Conservation (phyloP, 2,113 vertebrate species). For the Pituophis catenifer region DNA sequence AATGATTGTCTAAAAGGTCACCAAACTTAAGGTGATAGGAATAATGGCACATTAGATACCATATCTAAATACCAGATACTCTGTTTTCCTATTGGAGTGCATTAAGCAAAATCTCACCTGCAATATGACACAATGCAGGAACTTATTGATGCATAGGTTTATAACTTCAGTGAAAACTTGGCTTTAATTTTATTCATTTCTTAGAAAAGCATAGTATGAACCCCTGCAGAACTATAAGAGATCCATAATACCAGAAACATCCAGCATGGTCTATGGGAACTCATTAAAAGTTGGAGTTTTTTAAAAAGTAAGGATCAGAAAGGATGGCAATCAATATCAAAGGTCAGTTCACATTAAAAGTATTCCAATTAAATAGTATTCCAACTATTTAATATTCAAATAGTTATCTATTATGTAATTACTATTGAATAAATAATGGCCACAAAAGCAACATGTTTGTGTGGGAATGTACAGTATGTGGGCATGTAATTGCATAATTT, state of each 20-base stretch:
- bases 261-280: conserved; percentile 18
- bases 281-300: conserved; percentile 51
- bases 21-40: not conserved
- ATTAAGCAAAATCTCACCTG: not conserved
- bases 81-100: not conserved
- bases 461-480: not conserved
- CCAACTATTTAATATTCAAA: conserved; percentile 35
- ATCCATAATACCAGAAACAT: conserved; percentile 28
- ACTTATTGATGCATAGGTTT: not conserved
- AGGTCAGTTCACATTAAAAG: conserved; percentile 49
- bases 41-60: not conserved
- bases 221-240: not conserved
- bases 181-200: not conserved
- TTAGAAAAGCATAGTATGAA: conserved; percentile 25
- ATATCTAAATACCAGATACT: not conserved
- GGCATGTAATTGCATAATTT: conserved; percentile 14
- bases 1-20: not conserved
- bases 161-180: not conserved
- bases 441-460: not conserved
- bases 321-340: conserved; percentile 43
- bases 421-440: conserved; percentile 39
- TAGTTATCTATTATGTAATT: conserved; percentile 42
- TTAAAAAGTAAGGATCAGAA: conserved; percentile 48
- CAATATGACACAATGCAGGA: not conserved
- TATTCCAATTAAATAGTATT: conserved; percentile 33